Conservation (phyloP, 1,140 invertebrate genomes). For the Atopsyche davidsoni region DNA sequence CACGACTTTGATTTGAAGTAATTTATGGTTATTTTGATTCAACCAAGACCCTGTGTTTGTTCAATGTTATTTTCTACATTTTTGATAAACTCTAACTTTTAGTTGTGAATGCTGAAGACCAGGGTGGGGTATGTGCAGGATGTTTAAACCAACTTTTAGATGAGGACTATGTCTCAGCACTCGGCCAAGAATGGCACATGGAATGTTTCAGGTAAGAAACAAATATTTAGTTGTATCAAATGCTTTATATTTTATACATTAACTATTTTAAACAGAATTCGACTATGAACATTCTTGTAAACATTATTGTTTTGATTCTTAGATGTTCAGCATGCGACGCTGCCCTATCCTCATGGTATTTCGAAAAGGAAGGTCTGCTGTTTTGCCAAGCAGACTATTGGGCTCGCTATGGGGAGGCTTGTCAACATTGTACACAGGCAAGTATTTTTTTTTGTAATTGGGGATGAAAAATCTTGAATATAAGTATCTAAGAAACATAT, state of each 20-base stretch:
- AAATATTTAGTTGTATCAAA: slow-evolving; percentile 1
- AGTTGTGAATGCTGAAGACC: slow-evolving; percentile 13
- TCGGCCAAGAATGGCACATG: slow-evolving; percentile 79
- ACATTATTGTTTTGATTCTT: slow-evolving; percentile 27
- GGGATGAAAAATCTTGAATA: no score
- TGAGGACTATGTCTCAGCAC: slow-evolving; percentile 70
- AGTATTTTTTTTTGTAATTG: slow-evolving; percentile 3
- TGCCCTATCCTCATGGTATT: slow-evolving; percentile 84
- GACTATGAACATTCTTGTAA: not conserved
- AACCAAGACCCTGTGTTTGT: no score
- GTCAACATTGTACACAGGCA: slow-evolving; percentile 79
- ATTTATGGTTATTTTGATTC: no score
- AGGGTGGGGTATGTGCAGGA: slow-evolving; percentile 57
- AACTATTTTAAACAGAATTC: not conserved
- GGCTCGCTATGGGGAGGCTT: slow-evolving; percentile 79
- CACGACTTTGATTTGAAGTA: no score
- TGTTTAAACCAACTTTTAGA: slow-evolving; percentile 69
- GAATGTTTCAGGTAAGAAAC: slow-evolving; percentile 75
- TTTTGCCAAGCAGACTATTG: slow-evolving; percentile 90
- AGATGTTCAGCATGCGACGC: slow-evolving; percentile 85
- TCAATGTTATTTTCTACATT: no score
- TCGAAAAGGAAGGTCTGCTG: slow-evolving; percentile 83
- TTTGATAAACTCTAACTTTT: no score
- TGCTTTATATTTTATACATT: not conserved
- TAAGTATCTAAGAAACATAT: no score